Evolutionary conservation across 1,140 invertebrate species (phyloP).

Genomic region (Teleopsis dalmanni): DNA sequence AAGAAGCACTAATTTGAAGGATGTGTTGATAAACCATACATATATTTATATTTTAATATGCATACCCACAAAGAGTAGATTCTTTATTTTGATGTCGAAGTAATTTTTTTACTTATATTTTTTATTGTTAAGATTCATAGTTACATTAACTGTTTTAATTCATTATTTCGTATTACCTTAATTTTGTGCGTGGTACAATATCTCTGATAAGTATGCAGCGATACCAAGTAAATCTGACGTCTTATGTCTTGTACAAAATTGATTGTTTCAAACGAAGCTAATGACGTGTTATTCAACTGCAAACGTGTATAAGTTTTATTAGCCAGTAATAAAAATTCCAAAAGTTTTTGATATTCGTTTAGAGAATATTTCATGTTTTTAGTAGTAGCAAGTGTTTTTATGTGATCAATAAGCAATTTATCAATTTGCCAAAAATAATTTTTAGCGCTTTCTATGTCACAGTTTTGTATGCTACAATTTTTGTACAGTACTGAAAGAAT

Average conservation of each 20-base stretch:
- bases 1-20: no score
- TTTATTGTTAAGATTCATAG: no score
- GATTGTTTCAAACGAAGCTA: not conserved
- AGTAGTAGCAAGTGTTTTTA: conserved; percentile 6
- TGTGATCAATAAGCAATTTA: not conserved
- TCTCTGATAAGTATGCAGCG: conserved; percentile 12
- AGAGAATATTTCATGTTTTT: conserved; percentile 6
- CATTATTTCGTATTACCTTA: conserved; percentile 36
- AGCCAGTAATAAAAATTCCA: conserved; percentile 10
- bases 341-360: conserved; percentile 16
- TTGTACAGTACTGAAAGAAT: conserved; percentile 49
- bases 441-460: conserved; percentile 5
- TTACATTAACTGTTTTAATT: conserved; percentile 15
- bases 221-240: conserved; percentile 20
- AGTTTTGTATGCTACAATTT: conserved; percentile 33
- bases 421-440: conserved; percentile 14
- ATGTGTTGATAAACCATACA: no score
- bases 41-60: no score
- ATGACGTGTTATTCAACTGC: not conserved
- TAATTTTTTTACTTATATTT: no score
- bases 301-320: conserved; percentile 6
- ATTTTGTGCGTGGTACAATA: conserved; percentile 37
- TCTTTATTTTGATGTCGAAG: no score
- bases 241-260: conserved; percentile 29
- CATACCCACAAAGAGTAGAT: no score